Conservation (phyloP, 2,113 vertebrate genomes). For the Sigmodon hispidus region DNA sequence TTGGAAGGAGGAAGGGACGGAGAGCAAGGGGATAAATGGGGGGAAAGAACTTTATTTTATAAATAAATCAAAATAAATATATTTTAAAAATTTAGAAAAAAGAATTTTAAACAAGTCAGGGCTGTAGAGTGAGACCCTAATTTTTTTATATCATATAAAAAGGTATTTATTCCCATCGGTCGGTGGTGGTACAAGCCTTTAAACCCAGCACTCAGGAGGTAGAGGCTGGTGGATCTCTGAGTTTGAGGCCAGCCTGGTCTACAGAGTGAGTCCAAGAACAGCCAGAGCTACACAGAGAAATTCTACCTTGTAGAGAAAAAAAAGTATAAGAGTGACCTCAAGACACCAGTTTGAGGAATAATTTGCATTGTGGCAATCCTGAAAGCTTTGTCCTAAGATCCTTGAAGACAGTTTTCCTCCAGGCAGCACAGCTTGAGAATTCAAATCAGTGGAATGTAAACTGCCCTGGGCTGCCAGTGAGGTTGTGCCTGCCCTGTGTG, state of each 20-base stretch:
- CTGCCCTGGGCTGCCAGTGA: neutral
- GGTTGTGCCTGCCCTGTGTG: neutral
- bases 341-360: neutral
- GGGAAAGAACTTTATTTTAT: too few relatives aligned
- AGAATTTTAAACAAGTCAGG: too few relatives aligned
- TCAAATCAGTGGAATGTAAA: neutral
- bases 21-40: too few relatives aligned
- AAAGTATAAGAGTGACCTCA: neutral
- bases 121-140: too few relatives aligned
- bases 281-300: neutral
- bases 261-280: neutral
- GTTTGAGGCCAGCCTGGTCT: neutral
- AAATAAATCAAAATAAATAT: too few relatives aligned
- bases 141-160: too few relatives aligned
- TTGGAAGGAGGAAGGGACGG: too few relatives aligned
- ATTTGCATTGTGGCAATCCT: neutral
- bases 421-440: neutral
- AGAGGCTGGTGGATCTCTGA: neutral
- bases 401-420: neutral
- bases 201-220: neutral
- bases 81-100: too few relatives aligned
- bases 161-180: too few relatives aligned
- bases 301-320: neutral
- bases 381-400: neutral
- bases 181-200: neutral